Evolutionary conservation across 2,797 vertebrate species (phyloP).

Genomic region (Trachops cirrhosus): DNA sequence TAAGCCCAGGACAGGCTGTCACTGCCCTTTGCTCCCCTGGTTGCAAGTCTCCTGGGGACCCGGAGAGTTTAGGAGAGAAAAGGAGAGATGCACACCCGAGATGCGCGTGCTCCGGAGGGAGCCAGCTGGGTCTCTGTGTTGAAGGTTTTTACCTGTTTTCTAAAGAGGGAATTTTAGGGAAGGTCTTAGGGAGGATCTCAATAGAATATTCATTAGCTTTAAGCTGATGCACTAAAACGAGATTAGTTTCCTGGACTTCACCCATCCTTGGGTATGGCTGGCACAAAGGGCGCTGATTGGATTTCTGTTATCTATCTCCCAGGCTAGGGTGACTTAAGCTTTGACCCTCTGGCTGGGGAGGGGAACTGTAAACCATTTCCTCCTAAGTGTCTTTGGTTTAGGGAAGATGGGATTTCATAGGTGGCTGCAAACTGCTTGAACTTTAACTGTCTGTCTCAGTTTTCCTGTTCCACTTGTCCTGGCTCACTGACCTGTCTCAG

Average conservation of each 20-base stretch:
- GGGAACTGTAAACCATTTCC: neutral
- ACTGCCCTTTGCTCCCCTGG: neutral
- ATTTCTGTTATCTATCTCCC: too few relatives aligned
- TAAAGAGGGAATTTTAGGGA: too few relatives aligned
- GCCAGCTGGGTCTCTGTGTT: neutral
- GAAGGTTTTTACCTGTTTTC: neutral
- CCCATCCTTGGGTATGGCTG: neutral
- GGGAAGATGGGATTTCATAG: neutral
- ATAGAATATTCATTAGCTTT: too few relatives aligned
- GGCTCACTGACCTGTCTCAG: neutral
- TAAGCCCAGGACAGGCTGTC: neutral
- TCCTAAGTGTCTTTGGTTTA: neutral
- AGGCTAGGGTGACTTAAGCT: too few relatives aligned
- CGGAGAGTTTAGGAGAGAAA: neutral
- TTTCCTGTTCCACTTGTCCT: neutral
- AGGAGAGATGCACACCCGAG: neutral
- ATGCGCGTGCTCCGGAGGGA: neutral
- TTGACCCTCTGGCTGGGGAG: neutral
- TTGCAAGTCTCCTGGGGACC: neutral
- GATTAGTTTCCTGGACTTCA: neutral
- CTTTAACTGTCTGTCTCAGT: neutral
- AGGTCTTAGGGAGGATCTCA: too few relatives aligned
- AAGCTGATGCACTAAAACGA: neutral
- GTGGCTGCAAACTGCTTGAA: neutral
- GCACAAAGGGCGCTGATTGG: neutral